phyloP scores from a whole-genome alignment of 1,140 invertebrate species.

The Armadillidium nasatum region DNA sequence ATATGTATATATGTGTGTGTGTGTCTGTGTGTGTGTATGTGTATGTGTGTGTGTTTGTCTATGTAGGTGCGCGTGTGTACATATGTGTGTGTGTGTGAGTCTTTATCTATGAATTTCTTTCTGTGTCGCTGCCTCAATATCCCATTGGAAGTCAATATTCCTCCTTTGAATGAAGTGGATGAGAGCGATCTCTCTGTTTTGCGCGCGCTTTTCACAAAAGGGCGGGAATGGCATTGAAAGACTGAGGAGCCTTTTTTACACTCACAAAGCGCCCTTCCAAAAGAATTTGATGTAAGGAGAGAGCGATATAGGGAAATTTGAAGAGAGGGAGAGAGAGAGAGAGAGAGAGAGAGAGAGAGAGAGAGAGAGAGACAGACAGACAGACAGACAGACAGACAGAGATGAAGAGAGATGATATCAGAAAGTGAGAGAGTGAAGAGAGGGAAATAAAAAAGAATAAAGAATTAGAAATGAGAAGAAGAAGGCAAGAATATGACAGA shows the following conservation, averaged over 20 bases:
- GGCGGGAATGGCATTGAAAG: too few relatives aligned
- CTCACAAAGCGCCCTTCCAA: too few relatives aligned
- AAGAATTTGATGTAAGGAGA: background rate
- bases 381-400: conserved; percentile 22
- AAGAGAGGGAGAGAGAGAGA: conserved; percentile 4
- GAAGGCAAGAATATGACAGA: too few relatives aligned
- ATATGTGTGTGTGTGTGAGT: background rate
- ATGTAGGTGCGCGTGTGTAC: too few relatives aligned
- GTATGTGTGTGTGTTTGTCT: too few relatives aligned
- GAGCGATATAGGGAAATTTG: conserved; percentile 19
- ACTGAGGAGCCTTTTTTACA: too few relatives aligned
- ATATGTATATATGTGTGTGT: background rate
- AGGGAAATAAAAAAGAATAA: too few relatives aligned
- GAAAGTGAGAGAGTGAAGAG: background rate
- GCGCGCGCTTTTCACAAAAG: background rate
- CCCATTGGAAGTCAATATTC: background rate
- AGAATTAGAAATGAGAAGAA: too few relatives aligned
- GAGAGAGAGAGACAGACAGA: conserved; percentile 2
- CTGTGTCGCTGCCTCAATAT: background rate
- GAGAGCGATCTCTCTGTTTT: background rate
- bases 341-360: background rate
- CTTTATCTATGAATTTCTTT: background rate
- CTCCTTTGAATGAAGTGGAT: conserved; percentile 6
- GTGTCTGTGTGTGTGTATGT: too few relatives aligned
- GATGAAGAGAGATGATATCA: too few relatives aligned